Evolutionary conservation across 1,140 invertebrate species (phyloP).

Genomic region (Aphelinus atriplicis): DNA sequence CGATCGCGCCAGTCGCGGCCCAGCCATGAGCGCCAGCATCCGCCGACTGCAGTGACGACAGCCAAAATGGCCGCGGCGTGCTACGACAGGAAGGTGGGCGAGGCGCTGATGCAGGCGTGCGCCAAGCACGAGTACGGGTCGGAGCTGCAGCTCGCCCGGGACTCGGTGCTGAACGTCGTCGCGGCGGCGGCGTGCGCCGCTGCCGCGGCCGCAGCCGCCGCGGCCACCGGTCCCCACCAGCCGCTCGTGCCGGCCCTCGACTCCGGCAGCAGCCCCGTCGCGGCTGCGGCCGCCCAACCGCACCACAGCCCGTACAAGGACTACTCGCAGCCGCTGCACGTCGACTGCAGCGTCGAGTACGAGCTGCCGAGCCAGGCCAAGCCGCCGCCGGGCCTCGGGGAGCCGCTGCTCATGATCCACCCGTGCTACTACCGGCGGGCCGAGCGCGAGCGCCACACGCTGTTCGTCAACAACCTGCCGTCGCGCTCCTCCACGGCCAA

Average conservation of each 20-base stretch:
- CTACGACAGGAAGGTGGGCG: constrained; percentile 54
- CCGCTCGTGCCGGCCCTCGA: constrained; percentile 19
- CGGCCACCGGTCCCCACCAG: constrained; percentile 11
- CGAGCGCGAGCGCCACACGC: constrained; percentile 78
- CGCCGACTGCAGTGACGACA: constrained; percentile 33
- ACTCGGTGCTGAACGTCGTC: constrained; percentile 40
- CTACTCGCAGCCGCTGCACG: constrained; percentile 81
- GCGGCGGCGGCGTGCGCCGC: constrained; percentile 28
- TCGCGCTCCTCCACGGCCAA: constrained; percentile 38
- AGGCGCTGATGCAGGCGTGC: constrained; percentile 46
- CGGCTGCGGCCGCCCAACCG: constrained; percentile 27
- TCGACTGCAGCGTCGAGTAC: constrained; percentile 87
- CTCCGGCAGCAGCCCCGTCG: constrained; percentile 36
- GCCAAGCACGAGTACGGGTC: constrained; percentile 46
- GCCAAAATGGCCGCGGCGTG: constrained; percentile 54
- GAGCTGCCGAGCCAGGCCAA: constrained; percentile 84
- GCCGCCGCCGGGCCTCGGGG: constrained; percentile 75
- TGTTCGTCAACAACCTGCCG: constrained; percentile 79
- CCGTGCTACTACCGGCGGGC: constrained; percentile 85
- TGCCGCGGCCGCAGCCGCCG: constrained; percentile 27
- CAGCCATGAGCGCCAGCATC: constrained; percentile 38
- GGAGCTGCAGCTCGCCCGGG: constrained; percentile 45
- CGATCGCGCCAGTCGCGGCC: constrained; percentile 41
- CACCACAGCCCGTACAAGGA: constrained; percentile 64
- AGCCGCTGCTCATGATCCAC: constrained; percentile 85